phyloP scores from a whole-genome alignment of 2,888 invertebrate genomes.

The Dexiosoma caninum region DNA sequence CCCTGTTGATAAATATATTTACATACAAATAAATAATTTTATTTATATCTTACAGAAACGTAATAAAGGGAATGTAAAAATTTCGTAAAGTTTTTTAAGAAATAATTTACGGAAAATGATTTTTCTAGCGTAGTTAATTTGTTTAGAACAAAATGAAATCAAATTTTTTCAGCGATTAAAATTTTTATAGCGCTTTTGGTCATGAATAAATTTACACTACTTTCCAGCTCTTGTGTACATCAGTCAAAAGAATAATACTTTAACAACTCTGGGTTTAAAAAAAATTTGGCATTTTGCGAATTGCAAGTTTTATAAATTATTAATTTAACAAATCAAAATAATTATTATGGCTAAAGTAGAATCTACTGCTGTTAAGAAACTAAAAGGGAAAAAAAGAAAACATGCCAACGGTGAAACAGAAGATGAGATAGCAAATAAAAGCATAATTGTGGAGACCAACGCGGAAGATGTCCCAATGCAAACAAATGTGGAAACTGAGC shows the following conservation, averaged over 20 bases:
- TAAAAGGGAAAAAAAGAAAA: slow-evolving; percentile 68
- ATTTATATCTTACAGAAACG: no score
- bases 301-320: background rate
- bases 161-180: no score
- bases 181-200: no score
- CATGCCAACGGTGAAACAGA: slow-evolving; percentile 67
- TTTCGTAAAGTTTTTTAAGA: no score
- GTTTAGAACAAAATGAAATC: no score
- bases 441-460: slow-evolving; percentile 69
- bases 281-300: no score
- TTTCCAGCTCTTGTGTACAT: background rate
- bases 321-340: background rate
- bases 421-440: slow-evolving; percentile 73
- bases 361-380: slow-evolving; percentile 34
- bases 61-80: no score
- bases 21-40: no score
- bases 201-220: no score
- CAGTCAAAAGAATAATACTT: background rate
- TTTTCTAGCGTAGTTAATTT: no score
- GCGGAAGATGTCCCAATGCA: slow-evolving; percentile 15
- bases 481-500: slow-evolving; percentile 5
- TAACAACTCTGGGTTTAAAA: slow-evolving; percentile 3
- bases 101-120: no score
- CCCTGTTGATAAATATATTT: no score
- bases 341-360: slow-evolving; percentile 67